phyloP scores from a whole-genome alignment of 2,888 invertebrate species.

The Drosophila infuscata region DNA sequence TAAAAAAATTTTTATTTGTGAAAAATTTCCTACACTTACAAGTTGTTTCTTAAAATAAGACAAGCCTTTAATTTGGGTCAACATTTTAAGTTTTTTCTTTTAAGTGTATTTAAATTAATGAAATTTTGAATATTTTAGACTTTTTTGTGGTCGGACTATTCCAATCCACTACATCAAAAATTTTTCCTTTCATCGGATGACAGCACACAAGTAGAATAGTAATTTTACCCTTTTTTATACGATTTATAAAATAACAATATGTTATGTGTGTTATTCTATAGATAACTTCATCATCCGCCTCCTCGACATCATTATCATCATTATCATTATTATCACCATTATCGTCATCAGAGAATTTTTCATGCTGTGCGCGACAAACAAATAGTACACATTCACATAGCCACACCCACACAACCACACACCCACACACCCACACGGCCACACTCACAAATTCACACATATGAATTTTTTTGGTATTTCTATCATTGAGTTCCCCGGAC shows the following conservation, averaged over 20 bases:
- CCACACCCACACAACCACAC: background rate
- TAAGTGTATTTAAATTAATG: too few relatives aligned
- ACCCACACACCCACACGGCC: background rate
- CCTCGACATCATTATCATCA: background rate
- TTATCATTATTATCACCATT: slow-evolving; percentile 4
- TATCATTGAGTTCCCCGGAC: background rate
- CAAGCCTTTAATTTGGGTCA: background rate
- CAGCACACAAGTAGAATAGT: too few relatives aligned
- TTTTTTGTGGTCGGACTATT: too few relatives aligned
- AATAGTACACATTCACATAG: slow-evolving; percentile 23
- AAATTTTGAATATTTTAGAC: too few relatives aligned
- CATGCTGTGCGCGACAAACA: slow-evolving; percentile 45
- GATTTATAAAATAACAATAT: too few relatives aligned
- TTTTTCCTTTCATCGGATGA: too few relatives aligned
- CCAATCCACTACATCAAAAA: too few relatives aligned
- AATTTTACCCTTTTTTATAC: too few relatives aligned
- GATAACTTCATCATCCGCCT: background rate
- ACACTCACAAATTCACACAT: background rate
- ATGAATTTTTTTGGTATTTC: background rate
- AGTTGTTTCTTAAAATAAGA: background rate
- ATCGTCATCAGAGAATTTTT: slow-evolving; percentile 28
- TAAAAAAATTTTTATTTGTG: too few relatives aligned
- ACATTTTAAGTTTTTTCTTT: background rate
- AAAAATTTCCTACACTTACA: background rate
- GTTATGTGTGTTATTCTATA: too few relatives aligned